These are phyloP conservation scores for Drosophila leontia DNA, from an alignment of 1,140 invertebrate species.

Conservation along the genomic window DNA sequence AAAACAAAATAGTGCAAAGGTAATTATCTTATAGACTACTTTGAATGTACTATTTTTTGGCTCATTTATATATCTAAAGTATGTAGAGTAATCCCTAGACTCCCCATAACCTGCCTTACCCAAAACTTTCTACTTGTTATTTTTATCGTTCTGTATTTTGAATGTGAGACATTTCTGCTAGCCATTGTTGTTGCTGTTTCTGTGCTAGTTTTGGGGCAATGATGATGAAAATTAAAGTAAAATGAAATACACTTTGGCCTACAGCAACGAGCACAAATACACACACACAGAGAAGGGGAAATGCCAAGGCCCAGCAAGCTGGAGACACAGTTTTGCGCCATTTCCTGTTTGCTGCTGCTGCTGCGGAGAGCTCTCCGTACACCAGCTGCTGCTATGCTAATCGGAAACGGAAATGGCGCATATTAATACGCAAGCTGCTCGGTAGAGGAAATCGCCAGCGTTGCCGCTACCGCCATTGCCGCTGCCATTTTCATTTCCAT, in stretches of 20 bases:
- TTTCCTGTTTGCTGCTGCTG: slow-evolving; percentile 65
- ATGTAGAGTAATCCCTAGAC: slow-evolving; percentile 24
- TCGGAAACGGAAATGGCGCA: slow-evolving; percentile 82
- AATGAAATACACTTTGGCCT: slow-evolving; percentile 78
- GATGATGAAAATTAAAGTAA: slow-evolving; percentile 83
- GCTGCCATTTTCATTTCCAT: slow-evolving; percentile 24
- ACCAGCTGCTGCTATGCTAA: slow-evolving; percentile 79
- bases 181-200: slow-evolving; percentile 30
- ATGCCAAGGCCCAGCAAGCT: slow-evolving; percentile 41
- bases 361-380: slow-evolving; percentile 50
- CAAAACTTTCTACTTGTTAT: slow-evolving; percentile 56
- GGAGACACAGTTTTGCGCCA: slow-evolving; percentile 74
- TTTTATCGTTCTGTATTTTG: slow-evolving; percentile 79
- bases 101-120: neutral
- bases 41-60: too few relatives aligned
- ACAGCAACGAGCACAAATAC: slow-evolving; percentile 23
- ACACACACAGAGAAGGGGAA: slow-evolving; percentile 9
- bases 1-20: too few relatives aligned
- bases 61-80: neutral
- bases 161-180: slow-evolving; percentile 71
- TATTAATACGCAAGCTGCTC: slow-evolving; percentile 82
- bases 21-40: too few relatives aligned
- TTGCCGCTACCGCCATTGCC: slow-evolving; percentile 17
- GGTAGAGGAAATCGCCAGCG: slow-evolving; percentile 62
- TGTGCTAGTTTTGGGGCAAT: slow-evolving; percentile 76